These are phyloP conservation scores for Butorides virescens DNA, from an alignment of 2,113 vertebrate genomes.

Conservation along the genomic window DNA sequence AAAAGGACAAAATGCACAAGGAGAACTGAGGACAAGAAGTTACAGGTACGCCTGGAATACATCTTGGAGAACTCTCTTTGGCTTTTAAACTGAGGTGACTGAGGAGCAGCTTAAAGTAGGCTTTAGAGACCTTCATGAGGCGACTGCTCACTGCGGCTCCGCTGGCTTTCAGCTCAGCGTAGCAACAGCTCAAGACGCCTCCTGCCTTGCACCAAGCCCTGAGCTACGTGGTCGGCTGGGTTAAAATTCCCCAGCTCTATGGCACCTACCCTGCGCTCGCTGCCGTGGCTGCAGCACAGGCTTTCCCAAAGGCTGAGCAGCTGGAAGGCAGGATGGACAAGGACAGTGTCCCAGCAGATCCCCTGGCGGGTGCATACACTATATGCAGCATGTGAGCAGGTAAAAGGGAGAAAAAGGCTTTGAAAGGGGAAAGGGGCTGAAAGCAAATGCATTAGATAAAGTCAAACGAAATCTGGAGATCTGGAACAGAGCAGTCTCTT, in stretches of 20 bases:
- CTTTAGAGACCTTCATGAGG: not conserved
- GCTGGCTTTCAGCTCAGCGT: not conserved
- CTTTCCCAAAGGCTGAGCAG: not conserved
- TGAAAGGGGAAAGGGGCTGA: not conserved
- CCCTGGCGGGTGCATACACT: not conserved
- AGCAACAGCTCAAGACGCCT: not conserved
- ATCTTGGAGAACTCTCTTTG: not conserved
- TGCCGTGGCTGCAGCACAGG: not conserved
- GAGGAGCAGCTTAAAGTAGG: not conserved
- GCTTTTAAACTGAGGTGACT: not conserved
- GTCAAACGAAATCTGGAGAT: not conserved
- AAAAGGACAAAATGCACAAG: not conserved
- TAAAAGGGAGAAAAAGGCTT: not conserved
- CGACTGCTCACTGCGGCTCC: not conserved
- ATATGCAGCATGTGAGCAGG: not conserved
- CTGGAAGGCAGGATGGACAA: not conserved
- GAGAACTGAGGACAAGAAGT: not conserved
- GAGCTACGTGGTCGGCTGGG: rapidly evolving
- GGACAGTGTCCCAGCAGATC: not conserved
- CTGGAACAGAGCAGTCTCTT: not conserved
- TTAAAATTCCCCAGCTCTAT: not conserved
- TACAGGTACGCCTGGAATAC: not conserved
- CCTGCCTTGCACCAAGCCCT: not conserved
- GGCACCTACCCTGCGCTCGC: not conserved
- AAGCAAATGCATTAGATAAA: not conserved